Conservation (phyloP, 2,888 invertebrate genomes). For the Balanococcus diminutus region DNA sequence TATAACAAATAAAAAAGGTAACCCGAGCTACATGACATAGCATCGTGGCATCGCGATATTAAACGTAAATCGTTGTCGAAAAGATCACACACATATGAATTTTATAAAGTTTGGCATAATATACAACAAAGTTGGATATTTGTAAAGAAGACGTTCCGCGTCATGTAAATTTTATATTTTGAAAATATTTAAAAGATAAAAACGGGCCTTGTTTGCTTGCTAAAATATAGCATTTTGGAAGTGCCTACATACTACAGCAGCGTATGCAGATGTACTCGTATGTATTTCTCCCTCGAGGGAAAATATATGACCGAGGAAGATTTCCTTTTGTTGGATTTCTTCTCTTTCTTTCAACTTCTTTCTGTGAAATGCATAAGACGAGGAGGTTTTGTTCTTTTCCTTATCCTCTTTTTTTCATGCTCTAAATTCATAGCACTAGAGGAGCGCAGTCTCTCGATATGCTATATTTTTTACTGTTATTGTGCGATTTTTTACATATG, state of each 20-base stretch:
- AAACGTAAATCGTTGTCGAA: conserved; percentile 13
- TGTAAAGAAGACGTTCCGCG: background rate
- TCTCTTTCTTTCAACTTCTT: background rate
- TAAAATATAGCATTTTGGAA: background rate
- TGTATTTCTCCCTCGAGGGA: conserved; percentile 8
- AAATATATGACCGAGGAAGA: conserved; percentile 13
- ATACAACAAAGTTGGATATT: background rate
- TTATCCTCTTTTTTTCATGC: background rate
- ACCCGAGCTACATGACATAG: too few relatives aligned
- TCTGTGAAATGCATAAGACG: background rate
- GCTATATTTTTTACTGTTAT: conserved; percentile 27
- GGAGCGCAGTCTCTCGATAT: background rate
- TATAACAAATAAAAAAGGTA: background rate
- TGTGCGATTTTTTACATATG: conserved; percentile 29
- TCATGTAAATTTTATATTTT: conserved; percentile 31
- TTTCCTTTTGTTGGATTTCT: background rate
- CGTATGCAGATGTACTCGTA: background rate
- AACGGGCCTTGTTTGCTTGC: background rate
- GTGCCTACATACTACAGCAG: background rate
- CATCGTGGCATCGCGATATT: background rate
- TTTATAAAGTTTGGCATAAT: background rate
- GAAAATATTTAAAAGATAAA: conserved; percentile 32
- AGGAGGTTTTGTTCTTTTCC: background rate
- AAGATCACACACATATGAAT: background rate
- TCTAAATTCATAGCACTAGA: background rate